Evolutionary conservation across 2,113 vertebrate genomes (phyloP).

Genomic region (Orycteropus afer): DNA sequence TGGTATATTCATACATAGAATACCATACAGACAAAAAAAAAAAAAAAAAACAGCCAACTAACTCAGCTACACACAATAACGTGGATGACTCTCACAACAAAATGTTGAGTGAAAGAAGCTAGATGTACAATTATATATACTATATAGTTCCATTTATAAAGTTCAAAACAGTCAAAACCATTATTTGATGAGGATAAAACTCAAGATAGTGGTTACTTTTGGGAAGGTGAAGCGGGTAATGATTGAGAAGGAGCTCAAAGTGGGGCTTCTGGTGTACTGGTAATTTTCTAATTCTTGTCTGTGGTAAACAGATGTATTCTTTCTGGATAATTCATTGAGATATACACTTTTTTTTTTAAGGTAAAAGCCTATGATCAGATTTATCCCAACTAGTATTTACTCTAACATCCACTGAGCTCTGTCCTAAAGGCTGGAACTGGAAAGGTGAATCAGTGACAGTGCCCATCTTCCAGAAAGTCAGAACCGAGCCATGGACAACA

Average conservation of each 20-base stretch:
- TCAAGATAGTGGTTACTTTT: not conserved
- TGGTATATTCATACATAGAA: not conserved
- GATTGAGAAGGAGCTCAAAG: not conserved
- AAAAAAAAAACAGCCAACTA: too few relatives aligned
- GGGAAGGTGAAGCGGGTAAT: not conserved
- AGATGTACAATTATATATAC: not conserved
- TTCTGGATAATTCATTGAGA: not conserved
- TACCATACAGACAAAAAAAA: not conserved
- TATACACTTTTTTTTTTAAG: not conserved
- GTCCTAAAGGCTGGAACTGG: not conserved
- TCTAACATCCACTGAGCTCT: not conserved
- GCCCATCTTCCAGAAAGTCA: not conserved
- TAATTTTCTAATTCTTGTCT: not conserved
- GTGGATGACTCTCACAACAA: not conserved
- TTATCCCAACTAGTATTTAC: not conserved
- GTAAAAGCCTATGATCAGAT: not conserved
- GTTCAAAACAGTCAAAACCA: not conserved
- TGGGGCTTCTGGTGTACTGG: not conserved
- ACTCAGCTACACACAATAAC: not conserved
- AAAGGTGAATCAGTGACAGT: not conserved
- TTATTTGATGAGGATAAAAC: not conserved
- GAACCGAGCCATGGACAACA: not conserved
- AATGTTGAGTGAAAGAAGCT: not conserved
- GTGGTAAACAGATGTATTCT: not conserved
- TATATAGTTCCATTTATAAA: not conserved